Base-by-base conservation (phyloP, 92 coral and sea anemone genomes). In the Heliopora coerulea region DNA sequence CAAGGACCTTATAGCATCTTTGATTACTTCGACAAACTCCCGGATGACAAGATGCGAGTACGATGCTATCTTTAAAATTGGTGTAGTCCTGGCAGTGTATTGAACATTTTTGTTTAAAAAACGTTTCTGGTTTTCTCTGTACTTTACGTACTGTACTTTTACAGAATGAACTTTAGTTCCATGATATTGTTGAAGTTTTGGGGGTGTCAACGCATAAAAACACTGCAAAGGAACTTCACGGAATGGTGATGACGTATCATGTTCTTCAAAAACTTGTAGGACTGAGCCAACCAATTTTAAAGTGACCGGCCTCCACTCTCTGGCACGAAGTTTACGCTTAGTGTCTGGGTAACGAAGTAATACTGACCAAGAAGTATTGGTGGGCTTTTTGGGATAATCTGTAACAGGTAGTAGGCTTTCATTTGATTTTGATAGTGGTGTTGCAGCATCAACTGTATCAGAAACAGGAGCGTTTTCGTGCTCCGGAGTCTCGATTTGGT, bases 191-290 rank as follows among this genome's bases (percentile, higher is more conserved):
- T 95, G 99, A 28, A 95, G 79, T 34, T 78, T 63, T 27, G 88
- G 83, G 15, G 70, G 57, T 18, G 96, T 84, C 67, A 90, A 83
- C 41, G 82, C 91, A 76, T 90, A 95, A 73, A 89, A 87, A 26
- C 95, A 96, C 56, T 95, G 99, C 24, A 95, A 82, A 23, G 99
- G 92, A 23, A 95, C 87, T 59, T 95, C 99, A 54, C 96, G 83
- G 49, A 95, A 95, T 28, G 99, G 99, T 17, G 95, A 95, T 28
- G 99, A 95, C 42, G 84, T 82, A 58, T 95, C 96, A 77, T 90
- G 87, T 50, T 95, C 99, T 61, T 95, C 91, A 70, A 73, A 95
- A 23, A 95, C 80, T 68, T 90, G 89, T 62, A 95, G 54, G 20
- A 96, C 89, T 46, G 88, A 87, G 41, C 99, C 97, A 37, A 83